phyloP scores from a whole-genome alignment of 1,140 invertebrate species.

The Caligus rogercresseyi region DNA sequence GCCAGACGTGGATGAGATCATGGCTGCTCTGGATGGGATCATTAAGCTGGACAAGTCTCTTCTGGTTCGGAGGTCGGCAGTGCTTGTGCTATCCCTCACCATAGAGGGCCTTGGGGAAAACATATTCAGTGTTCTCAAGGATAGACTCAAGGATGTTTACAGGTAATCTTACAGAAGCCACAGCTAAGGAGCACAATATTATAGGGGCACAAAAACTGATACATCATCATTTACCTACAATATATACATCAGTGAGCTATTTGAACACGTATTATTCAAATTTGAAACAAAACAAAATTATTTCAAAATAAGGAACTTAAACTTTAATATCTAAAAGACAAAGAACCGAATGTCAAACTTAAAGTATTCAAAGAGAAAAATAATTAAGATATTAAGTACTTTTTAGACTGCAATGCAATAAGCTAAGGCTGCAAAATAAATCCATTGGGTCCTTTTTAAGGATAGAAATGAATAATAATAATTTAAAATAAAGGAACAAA shows the following conservation, averaged over 20 bases:
- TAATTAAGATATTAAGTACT: no score
- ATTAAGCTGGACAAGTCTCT: slow-evolving; percentile 28
- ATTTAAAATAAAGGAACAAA: no score
- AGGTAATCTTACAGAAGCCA: slow-evolving; percentile 45
- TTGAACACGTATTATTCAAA: background rate
- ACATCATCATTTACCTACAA: background rate
- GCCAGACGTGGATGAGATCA: slow-evolving; percentile 43
- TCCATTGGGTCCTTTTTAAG: no score
- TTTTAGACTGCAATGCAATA: no score
- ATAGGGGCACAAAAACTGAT: slow-evolving; percentile 40
- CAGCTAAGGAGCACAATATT: slow-evolving; percentile 43
- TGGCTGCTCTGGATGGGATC: slow-evolving; percentile 3
- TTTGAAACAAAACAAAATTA: background rate
- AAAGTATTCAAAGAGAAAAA: no score
- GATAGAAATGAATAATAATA: no score
- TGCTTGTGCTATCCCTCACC: slow-evolving; percentile 49
- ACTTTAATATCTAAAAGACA: no score
- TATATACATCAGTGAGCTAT: background rate
- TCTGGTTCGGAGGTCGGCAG: slow-evolving; percentile 56
- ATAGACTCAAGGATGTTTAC: slow-evolving; percentile 47
- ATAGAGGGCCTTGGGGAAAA: slow-evolving; percentile 51
- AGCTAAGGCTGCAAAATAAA: no score
- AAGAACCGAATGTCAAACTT: no score
- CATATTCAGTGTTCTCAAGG: slow-evolving; percentile 42
- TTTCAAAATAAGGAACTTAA: background rate